Base-by-base conservation (phyloP, 2,113 vertebrate species). In the Gambusia affinis region DNA sequence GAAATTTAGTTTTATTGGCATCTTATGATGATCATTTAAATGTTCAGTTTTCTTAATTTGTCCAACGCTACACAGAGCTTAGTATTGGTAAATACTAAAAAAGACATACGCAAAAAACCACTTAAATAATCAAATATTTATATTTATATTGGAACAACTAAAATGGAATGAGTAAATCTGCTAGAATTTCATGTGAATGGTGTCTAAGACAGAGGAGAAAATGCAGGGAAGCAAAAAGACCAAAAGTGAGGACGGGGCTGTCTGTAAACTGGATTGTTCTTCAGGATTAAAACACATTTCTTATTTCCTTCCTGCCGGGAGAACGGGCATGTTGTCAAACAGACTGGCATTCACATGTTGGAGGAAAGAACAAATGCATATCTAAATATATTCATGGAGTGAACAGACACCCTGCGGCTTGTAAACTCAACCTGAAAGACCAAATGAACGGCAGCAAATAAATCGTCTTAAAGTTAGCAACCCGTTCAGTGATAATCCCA, bases 391-490 rank as follows among this genome's bases (percentile, higher is more conserved):
- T 60, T 69, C 28, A 35, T 44, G 12, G 12, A 22, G 4, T 79
- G 44, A 47, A 47, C 44, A 47, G 14, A 47, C 15, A 47, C 44
- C 24, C 24, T 2, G 11, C 62, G 69, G 76, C 47, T 64, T 51
- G 15, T 33, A 61, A 35, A 30, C 63, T 67, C 33, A 80, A 72
- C 61, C 77, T 71, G 31, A 81, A 73, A 63, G 65, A 79, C 60
- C 57, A 47, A 51, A 66, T 27, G 63, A 4, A 7, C 17, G 15
- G 64, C 12, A 35, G 63, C 12, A 82, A 39, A 17, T 70, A 76
- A 84, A 57, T 67, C 64, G 15, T 14, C 67, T 83, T 75, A 33
- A 83, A 75, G 72, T 83, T 61, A 57, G 82, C 30, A 39, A 29
- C 64, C 70, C 64, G 77, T 64, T 70, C 68, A 44, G 22, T 63